Percentiles rank a stretch among this genome's conserved stretches.
These are phyloP conservation scores for Caenorhabditis sp. DNA, from an alignment of 2,888 invertebrate genomes.

Conservation along the genomic window DNA sequence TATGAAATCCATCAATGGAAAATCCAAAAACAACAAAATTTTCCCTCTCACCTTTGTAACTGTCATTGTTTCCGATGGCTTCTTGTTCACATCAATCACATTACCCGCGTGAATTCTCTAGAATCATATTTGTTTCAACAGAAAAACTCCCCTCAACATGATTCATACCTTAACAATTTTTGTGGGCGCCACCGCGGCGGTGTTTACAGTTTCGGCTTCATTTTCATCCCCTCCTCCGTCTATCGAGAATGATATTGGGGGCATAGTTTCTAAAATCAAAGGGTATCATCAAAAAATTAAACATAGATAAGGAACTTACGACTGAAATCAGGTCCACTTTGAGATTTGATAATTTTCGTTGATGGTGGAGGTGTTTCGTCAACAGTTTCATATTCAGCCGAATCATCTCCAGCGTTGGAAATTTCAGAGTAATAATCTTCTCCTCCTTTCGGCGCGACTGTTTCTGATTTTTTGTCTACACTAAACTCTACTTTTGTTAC, in stretches of 20 bases:
- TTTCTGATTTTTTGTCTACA: constrained; percentile 32
- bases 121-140: background rate
- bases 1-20: too few species aligned
- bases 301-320: constrained; percentile 3
- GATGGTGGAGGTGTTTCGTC: constrained; percentile 34
- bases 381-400: constrained; percentile 22
- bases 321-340: constrained; percentile 23
- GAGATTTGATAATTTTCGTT: constrained; percentile 25
- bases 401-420: constrained; percentile 36
- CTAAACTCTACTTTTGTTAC: constrained; percentile 45
- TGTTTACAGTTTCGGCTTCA: constrained; percentile 25
- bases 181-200: constrained; percentile 27
- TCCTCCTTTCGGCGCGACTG: constrained; percentile 9
- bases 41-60: background rate
- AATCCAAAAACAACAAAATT: too few species aligned
- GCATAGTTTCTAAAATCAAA: constrained; percentile 34
- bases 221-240: constrained; percentile 34
- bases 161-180: constrained; percentile 24
- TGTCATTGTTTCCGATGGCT: background rate
- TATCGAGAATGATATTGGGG: constrained; percentile 42
- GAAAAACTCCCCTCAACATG: background rate
- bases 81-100: constrained; percentile 11
- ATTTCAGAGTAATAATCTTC: constrained; percentile 57
- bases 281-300: background rate
- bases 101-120: constrained; percentile 40